phyloP scores from a whole-genome alignment of 2,888 invertebrate species.

The Chaitophorus viminalis region DNA sequence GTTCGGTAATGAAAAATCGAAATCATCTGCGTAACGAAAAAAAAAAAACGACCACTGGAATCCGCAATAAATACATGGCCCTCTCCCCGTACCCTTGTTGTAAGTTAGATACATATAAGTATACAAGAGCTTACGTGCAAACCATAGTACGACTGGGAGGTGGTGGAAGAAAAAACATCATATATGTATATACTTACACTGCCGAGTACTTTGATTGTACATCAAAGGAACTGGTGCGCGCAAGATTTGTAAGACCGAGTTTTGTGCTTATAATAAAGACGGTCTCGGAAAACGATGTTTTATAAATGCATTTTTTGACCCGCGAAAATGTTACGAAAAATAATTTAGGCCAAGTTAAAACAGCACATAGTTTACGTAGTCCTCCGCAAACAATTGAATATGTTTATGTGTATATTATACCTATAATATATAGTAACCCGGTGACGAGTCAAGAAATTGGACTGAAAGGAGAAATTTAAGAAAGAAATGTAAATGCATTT shows the following conservation, averaged over 20 bases:
- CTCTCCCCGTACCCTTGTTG: too few relatives aligned
- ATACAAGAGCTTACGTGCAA: background rate
- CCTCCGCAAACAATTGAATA: background rate
- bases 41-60: background rate
- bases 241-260: background rate
- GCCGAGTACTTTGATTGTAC: slow-evolving; percentile 30
- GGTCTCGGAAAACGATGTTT: background rate
- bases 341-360: background rate
- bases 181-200: background rate
- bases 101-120: too few relatives aligned
- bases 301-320: background rate
- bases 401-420: background rate
- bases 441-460: background rate
- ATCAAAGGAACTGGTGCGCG: slow-evolving; percentile 17
- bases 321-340: background rate
- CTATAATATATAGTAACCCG: background rate
- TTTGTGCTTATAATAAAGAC: background rate
- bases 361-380: too few relatives aligned
- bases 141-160: background rate
- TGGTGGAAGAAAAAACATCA: slow-evolving; percentile 1
- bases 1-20: background rate
- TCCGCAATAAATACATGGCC: background rate
- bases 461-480: too few relatives aligned
- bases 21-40: background rate
- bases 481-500: background rate